A percentile compares a stretch with the other conserved stretches of the same genome.
Conservation (phyloP, 2,888 invertebrate genomes). For the Epistrophe eligans region DNA sequence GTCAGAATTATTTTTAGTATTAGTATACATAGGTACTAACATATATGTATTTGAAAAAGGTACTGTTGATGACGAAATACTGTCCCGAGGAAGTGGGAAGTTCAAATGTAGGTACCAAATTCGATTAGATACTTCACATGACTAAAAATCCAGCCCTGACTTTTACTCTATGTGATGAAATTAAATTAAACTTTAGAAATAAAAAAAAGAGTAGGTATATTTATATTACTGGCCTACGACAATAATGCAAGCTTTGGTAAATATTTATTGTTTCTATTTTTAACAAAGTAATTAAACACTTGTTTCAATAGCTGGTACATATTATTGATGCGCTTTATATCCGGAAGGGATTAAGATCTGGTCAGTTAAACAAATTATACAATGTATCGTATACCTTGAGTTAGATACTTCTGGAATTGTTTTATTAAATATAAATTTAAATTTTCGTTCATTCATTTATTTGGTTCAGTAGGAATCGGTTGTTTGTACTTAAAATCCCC, state of each 20-base stretch:
- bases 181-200: too few relatives aligned
- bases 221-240: constrained; percentile 7
- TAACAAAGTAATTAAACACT: neutral
- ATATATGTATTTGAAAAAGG: too few relatives aligned
- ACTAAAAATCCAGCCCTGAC: too few relatives aligned
- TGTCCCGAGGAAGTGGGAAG: too few relatives aligned
- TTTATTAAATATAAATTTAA: neutral
- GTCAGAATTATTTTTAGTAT: too few relatives aligned
- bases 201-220: too few relatives aligned
- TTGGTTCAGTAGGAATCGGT: neutral
- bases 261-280: neutral
- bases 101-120: too few relatives aligned
- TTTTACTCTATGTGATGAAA: too few relatives aligned
- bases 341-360: neutral
- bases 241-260: neutral
- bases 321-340: neutral
- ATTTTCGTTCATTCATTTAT: neutral
- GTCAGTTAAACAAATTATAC: neutral
- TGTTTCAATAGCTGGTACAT: too few relatives aligned
- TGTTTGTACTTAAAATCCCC: neutral
- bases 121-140: too few relatives aligned
- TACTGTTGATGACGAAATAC: too few relatives aligned
- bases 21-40: too few relatives aligned
- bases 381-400: neutral
- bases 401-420: neutral